Base-by-base conservation (phyloP, 2,797 vertebrate genomes). In the Spinibarbus caldwelli region DNA sequence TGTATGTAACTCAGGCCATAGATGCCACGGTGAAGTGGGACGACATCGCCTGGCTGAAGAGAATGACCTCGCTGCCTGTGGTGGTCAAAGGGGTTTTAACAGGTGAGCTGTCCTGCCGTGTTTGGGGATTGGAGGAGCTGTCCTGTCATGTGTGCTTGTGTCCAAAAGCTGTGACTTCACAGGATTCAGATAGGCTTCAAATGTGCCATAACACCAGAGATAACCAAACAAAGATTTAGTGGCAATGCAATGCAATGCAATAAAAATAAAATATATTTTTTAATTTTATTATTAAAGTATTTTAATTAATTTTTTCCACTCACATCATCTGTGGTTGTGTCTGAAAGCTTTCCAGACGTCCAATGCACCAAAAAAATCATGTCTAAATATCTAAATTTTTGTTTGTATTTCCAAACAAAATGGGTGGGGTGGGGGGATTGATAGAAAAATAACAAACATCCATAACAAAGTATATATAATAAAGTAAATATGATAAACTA, bases 11-110 rank as follows among this genome's bases (percentile, higher is more conserved):
- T n/a, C 92, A 95, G 83, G 92, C 94, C 0, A 96, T 97, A 14
- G 96, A 97, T 87, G 92, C 96, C 15, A 94, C 93, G 0, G 41
- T 97, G 86, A 95, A 78, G 17, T 97, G 97, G 96, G 90, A 96
- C 68, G 95, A 97, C 86, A 90, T 97, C 83, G 94, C 89, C n/a
- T 97, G 96, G 97, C 94, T 97, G 21, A 94, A 93, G 84, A 85
- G 70, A 31, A 86, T 96, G 84, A 97, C 97, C 1, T 93, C 92
- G 0, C 91, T 97, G 84, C 96, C 96, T 8, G 87, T 92, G 80
- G 89, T 92, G 1, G 89, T 90, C 0, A 97, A 97, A 90, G 96
- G 96, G 52, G 93, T 97, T 89, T 91, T 97, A 87, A 94, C 95
- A 93, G 96, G 97, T 98, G 76, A 93, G 29, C 49, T 10, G 78